phyloP scores from a whole-genome alignment of 2,888 invertebrate genomes.

The Tachystola acroxantha region DNA sequence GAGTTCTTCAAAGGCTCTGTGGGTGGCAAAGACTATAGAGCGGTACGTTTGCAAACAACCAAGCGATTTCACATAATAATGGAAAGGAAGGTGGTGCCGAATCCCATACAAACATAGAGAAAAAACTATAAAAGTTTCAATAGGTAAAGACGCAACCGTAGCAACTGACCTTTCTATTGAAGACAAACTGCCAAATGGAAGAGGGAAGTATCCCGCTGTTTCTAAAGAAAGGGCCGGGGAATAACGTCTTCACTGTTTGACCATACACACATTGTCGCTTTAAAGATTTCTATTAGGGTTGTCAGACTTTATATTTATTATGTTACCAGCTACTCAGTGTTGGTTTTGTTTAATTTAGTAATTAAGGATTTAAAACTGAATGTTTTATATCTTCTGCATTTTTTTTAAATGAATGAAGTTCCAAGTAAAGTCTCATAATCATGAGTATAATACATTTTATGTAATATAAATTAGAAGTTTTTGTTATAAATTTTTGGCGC shows the following conservation, averaged over 20 bases:
- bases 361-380: not conserved
- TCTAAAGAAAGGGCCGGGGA: conserved; percentile 31
- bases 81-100: conserved; percentile 48
- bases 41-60: conserved; percentile 67
- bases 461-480: too few species aligned
- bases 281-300: conserved; percentile 44
- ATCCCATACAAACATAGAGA: conserved; percentile 45
- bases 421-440: too few species aligned
- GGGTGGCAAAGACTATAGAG: conserved; percentile 56
- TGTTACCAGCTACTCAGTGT: not conserved
- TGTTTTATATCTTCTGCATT: not conserved
- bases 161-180: conserved; percentile 57
- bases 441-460: too few species aligned
- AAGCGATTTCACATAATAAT: conserved; percentile 40
- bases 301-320: conserved; percentile 13
- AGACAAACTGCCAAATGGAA: conserved; percentile 42
- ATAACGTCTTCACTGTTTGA: conserved; percentile 62
- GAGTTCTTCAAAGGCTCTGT: conserved; percentile 35
- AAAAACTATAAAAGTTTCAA: conserved; percentile 41
- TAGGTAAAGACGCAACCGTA: conserved; percentile 40
- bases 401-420: too few species aligned
- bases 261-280: conserved; percentile 29
- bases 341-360: not conserved
- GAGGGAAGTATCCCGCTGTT: conserved; percentile 62
- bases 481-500: too few species aligned